Percentiles rank a stretch among this genome's conserved stretches.
Conservation (phyloP, 2,888 invertebrate species). For the Eupithecia vulgata region DNA sequence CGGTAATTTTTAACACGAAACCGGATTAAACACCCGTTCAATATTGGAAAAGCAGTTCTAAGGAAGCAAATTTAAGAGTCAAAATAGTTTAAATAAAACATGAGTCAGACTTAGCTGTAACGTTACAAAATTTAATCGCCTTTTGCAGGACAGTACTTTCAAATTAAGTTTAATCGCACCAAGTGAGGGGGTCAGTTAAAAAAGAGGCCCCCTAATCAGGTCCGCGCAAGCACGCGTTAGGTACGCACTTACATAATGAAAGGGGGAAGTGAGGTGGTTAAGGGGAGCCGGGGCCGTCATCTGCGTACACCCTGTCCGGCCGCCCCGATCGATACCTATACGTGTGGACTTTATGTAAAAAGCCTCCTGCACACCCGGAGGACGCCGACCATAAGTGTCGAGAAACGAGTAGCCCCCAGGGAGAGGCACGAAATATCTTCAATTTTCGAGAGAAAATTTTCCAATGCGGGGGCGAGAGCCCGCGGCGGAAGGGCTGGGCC, state of each 20-base stretch:
- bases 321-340: constrained; percentile 83
- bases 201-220: constrained; percentile 83
- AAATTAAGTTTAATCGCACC: constrained; percentile 82
- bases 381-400: constrained; percentile 84
- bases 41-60: not conserved
- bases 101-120: constrained; percentile 15
- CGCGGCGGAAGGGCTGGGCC: constrained; percentile 79
- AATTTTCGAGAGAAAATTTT: constrained; percentile 84
- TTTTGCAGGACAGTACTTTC: constrained; percentile 71
- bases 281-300: constrained; percentile 73
- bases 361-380: constrained; percentile 82
- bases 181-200: constrained; percentile 83
- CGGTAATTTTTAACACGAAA: not conserved
- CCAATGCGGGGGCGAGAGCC: constrained; percentile 81
- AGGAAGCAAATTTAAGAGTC: not conserved
- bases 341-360: constrained; percentile 84
- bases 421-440: constrained; percentile 83
- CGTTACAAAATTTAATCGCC: constrained; percentile 67
- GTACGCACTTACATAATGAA: constrained; percentile 84
- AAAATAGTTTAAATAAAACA: not conserved
- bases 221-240: constrained; percentile 82
- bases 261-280: constrained; percentile 75
- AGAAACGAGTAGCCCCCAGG: constrained; percentile 82
- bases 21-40: not conserved
- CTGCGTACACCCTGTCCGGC: constrained; percentile 83